A percentile compares a stretch with the other conserved stretches of the same genome.
These are phyloP conservation scores for Bubalus kerabau DNA, from an alignment of 2,113 vertebrate species.

Conservation along the genomic window DNA sequence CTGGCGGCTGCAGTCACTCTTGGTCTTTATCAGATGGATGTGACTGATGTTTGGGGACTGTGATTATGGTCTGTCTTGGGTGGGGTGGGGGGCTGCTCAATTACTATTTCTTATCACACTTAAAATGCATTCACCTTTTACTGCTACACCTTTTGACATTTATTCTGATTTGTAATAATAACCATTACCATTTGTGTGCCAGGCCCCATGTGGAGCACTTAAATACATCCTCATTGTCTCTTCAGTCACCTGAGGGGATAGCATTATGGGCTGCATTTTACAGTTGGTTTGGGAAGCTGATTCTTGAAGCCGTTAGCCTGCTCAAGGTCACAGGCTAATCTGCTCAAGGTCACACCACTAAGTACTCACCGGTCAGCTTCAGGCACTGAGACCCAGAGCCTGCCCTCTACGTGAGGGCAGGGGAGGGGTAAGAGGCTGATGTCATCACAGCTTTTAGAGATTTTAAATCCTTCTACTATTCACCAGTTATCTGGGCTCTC, in stretches of 20 bases:
- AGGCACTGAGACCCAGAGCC: background rate
- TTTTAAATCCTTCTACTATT: background rate
- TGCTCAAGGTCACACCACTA: background rate
- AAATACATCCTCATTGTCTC: fast-evolving
- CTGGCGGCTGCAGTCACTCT: background rate
- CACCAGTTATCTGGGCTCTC: background rate
- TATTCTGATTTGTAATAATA: background rate
- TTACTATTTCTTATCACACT: background rate
- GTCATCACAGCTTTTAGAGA: background rate
- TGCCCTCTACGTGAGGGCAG: fast-evolving
- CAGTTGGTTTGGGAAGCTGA: background rate
- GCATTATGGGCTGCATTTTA: background rate
- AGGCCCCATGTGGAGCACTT: background rate
- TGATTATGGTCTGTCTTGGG: background rate
- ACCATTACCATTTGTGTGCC: fast-evolving
- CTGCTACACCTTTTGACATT: background rate
- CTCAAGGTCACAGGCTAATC: background rate
- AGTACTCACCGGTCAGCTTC: background rate
- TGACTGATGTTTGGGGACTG: background rate
- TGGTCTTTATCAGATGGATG: background rate
- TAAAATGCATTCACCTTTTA: background rate
- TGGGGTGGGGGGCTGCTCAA: background rate
- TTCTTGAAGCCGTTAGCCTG: background rate
- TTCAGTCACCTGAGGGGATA: background rate
- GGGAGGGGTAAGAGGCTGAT: background rate